Conservation (phyloP, 2,888 invertebrate species). For the Orthosia gothica region DNA sequence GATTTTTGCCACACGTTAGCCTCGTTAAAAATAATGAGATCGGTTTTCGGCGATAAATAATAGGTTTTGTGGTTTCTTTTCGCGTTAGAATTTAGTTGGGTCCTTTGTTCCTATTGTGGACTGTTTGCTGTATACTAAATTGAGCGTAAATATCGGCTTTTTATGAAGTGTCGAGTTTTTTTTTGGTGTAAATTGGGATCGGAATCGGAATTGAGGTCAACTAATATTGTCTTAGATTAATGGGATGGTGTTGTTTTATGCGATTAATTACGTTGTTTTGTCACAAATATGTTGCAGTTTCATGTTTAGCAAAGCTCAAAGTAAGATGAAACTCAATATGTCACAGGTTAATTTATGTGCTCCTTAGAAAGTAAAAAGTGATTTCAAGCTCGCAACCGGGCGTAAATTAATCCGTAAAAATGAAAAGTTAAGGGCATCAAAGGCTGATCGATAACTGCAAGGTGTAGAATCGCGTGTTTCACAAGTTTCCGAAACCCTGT, state of each 20-base stretch:
- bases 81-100: constrained; percentile 69
- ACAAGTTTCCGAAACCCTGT: not conserved
- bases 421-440: not conserved
- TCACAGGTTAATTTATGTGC: not conserved
- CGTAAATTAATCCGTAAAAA: not conserved
- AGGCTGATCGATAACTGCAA: not conserved
- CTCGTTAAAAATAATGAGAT: constrained; percentile 90
- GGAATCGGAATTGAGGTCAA: constrained; percentile 27
- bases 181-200: constrained; percentile 41
- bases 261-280: not conserved
- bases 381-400: not conserved
- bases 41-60: constrained; percentile 82
- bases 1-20: constrained; percentile 84
- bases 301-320: not conserved
- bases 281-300: not conserved
- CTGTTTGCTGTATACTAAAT: constrained; percentile 61
- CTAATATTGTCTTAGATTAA: constrained; percentile 19
- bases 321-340: not conserved
- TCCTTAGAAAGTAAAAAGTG: too few species aligned
- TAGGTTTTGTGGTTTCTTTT: constrained; percentile 74
- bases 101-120: constrained; percentile 60
- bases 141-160: constrained; percentile 58
- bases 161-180: constrained; percentile 44
- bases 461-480: not conserved
- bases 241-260: constrained; percentile 8